Evolutionary conservation across 2,797 vertebrate genomes (phyloP).

Genomic region (Atherinosoma microstoma): DNA sequence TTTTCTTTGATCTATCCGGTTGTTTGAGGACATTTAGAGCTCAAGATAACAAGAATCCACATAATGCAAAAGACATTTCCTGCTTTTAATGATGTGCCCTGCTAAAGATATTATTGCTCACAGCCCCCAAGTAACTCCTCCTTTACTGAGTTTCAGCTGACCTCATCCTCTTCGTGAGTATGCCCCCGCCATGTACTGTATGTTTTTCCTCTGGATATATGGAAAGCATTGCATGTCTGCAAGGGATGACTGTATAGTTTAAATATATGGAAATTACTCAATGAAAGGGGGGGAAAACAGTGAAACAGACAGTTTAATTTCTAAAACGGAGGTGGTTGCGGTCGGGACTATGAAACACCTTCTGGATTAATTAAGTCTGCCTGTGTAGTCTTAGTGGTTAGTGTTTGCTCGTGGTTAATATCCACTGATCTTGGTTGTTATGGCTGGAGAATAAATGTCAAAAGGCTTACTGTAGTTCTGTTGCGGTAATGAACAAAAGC

Average conservation of each 20-base stretch:
- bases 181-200: neutral
- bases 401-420: neutral
- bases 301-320: neutral
- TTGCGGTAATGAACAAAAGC: constrained; percentile 9
- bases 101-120: constrained; percentile 35
- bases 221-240: constrained; percentile 17
- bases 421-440: neutral
- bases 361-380: too few species aligned
- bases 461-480: neutral
- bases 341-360: too few species aligned
- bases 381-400: too few species aligned
- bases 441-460: neutral
- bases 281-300: neutral
- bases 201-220: constrained; percentile 6
- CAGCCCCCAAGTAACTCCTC: constrained; percentile 26
- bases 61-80: constrained; percentile 52
- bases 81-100: constrained; percentile 53
- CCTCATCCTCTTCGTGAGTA: constrained; percentile 33
- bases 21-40: neutral
- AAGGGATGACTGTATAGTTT: constrained; percentile 32
- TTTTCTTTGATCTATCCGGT: neutral
- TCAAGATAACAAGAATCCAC: constrained; percentile 14
- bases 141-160: constrained; percentile 27
- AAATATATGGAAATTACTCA: neutral
- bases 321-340: too few species aligned